Conservation (phyloP, 92 coral and sea anemone species). For the Phymanthus crucifer region DNA sequence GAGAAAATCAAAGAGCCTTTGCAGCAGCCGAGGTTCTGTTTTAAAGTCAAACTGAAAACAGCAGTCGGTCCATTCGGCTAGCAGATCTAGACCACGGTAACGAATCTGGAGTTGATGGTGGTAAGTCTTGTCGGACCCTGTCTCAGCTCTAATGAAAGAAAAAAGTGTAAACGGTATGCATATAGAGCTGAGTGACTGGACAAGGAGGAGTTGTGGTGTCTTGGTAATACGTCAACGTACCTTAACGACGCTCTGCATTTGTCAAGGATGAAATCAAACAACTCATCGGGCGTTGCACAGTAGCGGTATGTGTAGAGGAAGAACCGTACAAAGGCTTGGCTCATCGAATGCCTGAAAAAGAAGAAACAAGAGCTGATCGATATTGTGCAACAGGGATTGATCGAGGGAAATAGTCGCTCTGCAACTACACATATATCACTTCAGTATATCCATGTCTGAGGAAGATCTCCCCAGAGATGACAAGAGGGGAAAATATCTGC, state of each 20-base stretch:
- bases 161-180: background rate
- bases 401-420: no score
- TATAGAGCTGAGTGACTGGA: no score
- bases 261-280: constrained; percentile 76
- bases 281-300: constrained; percentile 64
- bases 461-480: no score
- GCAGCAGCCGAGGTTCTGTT: constrained; percentile 58
- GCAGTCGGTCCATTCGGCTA: constrained; percentile 91
- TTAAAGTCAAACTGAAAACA: constrained; percentile 79
- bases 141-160: constrained; percentile 54
- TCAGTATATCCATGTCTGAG: no score
- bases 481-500: no score
- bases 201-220: no score
- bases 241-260: constrained; percentile 84
- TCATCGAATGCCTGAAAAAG: constrained; percentile 70
- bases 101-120: constrained; percentile 84
- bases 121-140: constrained; percentile 49
- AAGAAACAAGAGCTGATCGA: background rate
- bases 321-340: constrained; percentile 79
- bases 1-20: constrained; percentile 67
- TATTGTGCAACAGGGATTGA: background rate
- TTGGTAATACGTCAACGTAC: constrained; percentile 21
- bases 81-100: constrained; percentile 85
- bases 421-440: no score
- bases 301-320: constrained; percentile 88